Evolutionary conservation across 2,888 invertebrate genomes (phyloP).

Genomic region (Drosophila histrio): DNA sequence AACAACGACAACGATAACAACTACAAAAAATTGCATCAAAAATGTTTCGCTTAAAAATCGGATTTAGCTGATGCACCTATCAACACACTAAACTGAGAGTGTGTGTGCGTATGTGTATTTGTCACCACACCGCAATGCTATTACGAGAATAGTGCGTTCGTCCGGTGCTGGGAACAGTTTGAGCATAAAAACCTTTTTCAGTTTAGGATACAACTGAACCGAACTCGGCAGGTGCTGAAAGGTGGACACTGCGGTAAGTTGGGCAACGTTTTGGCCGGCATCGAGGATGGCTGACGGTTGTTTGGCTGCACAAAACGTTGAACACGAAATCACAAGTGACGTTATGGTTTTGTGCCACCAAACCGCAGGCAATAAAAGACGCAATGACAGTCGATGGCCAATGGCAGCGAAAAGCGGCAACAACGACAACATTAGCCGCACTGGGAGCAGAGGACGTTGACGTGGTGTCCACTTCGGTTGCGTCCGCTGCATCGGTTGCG

Average conservation of each 20-base stretch:
- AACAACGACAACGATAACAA: slow-evolving; percentile 1
- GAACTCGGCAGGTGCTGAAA: slow-evolving; percentile 59
- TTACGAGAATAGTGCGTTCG: slow-evolving; percentile 66
- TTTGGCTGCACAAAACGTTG: slow-evolving; percentile 55
- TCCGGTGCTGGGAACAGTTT: slow-evolving; percentile 19
- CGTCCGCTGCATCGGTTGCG: slow-evolving; percentile 10
- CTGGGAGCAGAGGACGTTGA: slow-evolving; percentile 6
- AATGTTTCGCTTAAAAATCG: slow-evolving; percentile 59
- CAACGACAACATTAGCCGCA: slow-evolving; percentile 51
- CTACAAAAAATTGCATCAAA: slow-evolving; percentile 15
- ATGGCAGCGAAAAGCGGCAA: slow-evolving; percentile 11
- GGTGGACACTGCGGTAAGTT: slow-evolving; percentile 54
- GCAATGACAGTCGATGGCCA: slow-evolving; percentile 61
- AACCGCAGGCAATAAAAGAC: slow-evolving; percentile 80
- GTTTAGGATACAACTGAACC: slow-evolving; percentile 14
- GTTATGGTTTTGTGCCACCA: slow-evolving; percentile 74
- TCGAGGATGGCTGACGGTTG: slow-evolving; percentile 35
- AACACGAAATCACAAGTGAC: slow-evolving; percentile 76
- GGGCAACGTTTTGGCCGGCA: slow-evolving; percentile 46
- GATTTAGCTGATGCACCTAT: slow-evolving; percentile 65
- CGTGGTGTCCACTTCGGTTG: background rate
- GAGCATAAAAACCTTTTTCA: slow-evolving; percentile 43
- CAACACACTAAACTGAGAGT: slow-evolving; percentile 27
- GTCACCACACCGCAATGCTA: slow-evolving; percentile 70
- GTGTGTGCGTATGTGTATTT: slow-evolving; percentile 38